Base-by-base conservation (phyloP, 2,888 invertebrate genomes). In the Dasypolia templi region DNA sequence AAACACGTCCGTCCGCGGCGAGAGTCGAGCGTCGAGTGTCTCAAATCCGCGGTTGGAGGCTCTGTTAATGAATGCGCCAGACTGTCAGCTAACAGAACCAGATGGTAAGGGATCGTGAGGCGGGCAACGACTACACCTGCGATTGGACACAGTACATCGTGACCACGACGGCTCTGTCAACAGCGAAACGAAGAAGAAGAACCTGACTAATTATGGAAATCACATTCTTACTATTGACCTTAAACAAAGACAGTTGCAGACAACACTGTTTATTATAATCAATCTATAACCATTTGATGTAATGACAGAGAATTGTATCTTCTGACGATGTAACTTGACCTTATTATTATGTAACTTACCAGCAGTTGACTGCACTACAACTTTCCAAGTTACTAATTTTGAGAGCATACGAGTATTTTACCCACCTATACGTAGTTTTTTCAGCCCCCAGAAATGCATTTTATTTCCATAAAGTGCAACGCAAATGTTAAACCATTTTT, bases 401-500 rank as follows among this genome's bases (percentile, higher is more conserved):
- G 19, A 35, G 53, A 78, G 22, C 19, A 2, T 69, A 9, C 11
- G 19, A 59, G 32, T 68, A 19, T 14, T 39, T 77, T 49, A 49
- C 14, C 0, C n/a, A n/a, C n/a, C n/a, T n/a, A n/a, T n/a, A n/a
- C n/a, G n/a, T n/a, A n/a, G 14, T 19, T 55, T 77, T 49, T 39
- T 32, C 2, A 14, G 22, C 3, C n/a, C 39, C 26, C 22, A 7
- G 44, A 56, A 66, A 66, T 26, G 49, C 72, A 80, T 72, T 80
- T 83, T 64, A 64, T 63, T 51, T 29, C 49, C 39, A 68, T 83
- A 80, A 68, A 72, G n/a, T 72, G 56, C 84, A 70, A 81, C 62
- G 58, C 55, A 73, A 83, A 83, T 66, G 49, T 69, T 62, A 80
- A 84, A 73, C 63, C 55, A 74, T 84, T 81, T 81, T 74, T 46